phyloP scores from a whole-genome alignment of 1,140 invertebrate genomes.

The Physella acuta region DNA sequence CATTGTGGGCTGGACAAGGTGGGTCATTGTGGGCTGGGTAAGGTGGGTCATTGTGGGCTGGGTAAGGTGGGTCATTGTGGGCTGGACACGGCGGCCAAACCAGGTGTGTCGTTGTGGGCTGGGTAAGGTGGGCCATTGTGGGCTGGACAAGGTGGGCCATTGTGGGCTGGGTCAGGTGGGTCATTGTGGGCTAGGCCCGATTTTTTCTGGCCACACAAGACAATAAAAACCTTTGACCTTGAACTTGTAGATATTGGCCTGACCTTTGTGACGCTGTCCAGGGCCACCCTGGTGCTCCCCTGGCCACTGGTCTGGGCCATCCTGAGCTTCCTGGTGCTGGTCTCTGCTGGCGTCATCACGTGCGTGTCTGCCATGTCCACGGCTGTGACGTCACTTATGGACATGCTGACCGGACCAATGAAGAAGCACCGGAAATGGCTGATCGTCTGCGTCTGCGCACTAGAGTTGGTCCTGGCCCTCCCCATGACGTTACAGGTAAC shows the following conservation, averaged over 20 bases:
- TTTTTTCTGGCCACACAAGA: no score
- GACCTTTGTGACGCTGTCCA: conserved; percentile 76
- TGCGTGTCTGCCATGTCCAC: conserved; percentile 82
- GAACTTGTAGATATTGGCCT: conserved; percentile 23
- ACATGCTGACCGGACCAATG: conserved; percentile 67
- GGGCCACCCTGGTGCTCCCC: conserved; percentile 90
- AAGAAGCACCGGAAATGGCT: conserved; percentile 47
- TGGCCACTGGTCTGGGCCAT: conserved; percentile 93
- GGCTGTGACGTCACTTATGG: conserved; percentile 72
- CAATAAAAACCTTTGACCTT: no score
- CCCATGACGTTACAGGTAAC: conserved; percentile 52
- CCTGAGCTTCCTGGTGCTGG: conserved; percentile 96
- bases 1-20: no score
- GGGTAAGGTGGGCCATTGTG: no score
- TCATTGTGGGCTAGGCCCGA: no score
- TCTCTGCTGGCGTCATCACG: conserved; percentile 86
- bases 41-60: no score
- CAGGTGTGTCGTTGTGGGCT: no score
- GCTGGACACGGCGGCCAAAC: no score
- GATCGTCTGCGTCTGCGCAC: conserved; percentile 40
- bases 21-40: no score
- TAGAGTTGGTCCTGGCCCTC: conserved; percentile 50
- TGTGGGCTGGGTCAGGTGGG: no score
- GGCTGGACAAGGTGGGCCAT: no score
- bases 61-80: no score